Conservation (phyloP, 2,888 invertebrate genomes). For the Branchinecta sandiegonensis region DNA sequence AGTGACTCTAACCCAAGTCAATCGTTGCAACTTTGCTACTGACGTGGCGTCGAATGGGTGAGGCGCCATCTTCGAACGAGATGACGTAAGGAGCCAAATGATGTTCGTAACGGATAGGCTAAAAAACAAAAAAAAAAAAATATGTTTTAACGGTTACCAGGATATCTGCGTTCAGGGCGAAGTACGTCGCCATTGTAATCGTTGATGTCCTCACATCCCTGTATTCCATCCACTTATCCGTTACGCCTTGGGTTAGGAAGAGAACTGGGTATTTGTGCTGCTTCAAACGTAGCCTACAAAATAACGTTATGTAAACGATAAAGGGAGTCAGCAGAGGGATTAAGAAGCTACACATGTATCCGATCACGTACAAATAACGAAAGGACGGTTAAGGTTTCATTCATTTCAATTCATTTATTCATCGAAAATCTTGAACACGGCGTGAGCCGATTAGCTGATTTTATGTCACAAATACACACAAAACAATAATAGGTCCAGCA, state of each 20-base stretch:
- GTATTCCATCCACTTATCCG: slow-evolving; percentile 57
- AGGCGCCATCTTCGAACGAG: not conserved
- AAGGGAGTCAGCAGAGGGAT: not conserved
- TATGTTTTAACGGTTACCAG: slow-evolving; percentile 38
- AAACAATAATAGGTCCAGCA: too few relatives aligned
- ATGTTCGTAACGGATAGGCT: not conserved
- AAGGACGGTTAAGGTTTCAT: too few relatives aligned
- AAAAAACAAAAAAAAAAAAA: slow-evolving; percentile 1
- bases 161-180: slow-evolving; percentile 63
- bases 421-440: too few relatives aligned
- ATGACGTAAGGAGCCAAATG: not conserved
- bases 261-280: slow-evolving; percentile 95
- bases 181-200: slow-evolving; percentile 64
- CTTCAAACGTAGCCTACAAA: slow-evolving; percentile 57
- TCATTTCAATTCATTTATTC: too few relatives aligned
- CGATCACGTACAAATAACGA: too few relatives aligned
- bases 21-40: too few relatives aligned
- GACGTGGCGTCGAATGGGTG: too few relatives aligned
- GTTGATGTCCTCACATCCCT: slow-evolving; percentile 67
- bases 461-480: too few relatives aligned
- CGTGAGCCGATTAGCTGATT: too few relatives aligned
- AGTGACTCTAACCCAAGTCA: too few relatives aligned
- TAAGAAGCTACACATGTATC: too few relatives aligned
- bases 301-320: not conserved
- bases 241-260: slow-evolving; percentile 72